Evolutionary conservation across 2,113 vertebrate species (phyloP), one percentile per base, ranked within the genome.

Genomic region (Siniperca knerii): DNA sequence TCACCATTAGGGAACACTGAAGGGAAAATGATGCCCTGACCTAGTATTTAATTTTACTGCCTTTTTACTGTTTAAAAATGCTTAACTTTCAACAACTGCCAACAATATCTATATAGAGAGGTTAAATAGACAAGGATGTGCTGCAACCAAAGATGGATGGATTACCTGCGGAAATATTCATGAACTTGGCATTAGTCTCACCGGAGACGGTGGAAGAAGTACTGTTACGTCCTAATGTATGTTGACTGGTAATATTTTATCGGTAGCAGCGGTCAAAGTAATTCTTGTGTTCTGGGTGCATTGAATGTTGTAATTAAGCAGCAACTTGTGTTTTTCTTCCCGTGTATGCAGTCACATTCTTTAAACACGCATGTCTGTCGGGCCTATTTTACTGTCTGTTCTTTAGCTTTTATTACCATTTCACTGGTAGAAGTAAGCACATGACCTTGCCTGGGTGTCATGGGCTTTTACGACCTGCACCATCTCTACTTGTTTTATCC

Each of bases 101-200:
- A 64, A 54, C 25, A 55, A 44, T 64, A 23, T 55, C n/a, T 44
- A 73, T 61, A 67, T 68, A 58, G 55, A 79, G 8, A 77, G 44
- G 64, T 67, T 29, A 37, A 46, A 35, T 40, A 48, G 44, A 69
- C 52, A 74, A 29, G 52, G 50, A 64, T 76, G 72, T 70, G 25
- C 62, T 62, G n/a, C 12, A 67, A 70, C n/a, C 21, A 65, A 44
- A 79, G 50, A 64, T 7, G 4, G 7, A 72, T 75, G 71, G 64
- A 87, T 86, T 74, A 66, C 50, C 58, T 77, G 68, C 79, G 33
- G 85, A 76, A 82, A 80, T 84, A 89, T 89, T 79, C 33, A 88
- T 86, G 55, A 76, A 67, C 23, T 82, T 40, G 64, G n/a, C 61
- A 75, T 29, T 61, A 66, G 69, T 68, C 62, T 83, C 78, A 75